Evolutionary conservation across 2,797 vertebrate species (phyloP).

Genomic region (Neostethus bicornis): DNA sequence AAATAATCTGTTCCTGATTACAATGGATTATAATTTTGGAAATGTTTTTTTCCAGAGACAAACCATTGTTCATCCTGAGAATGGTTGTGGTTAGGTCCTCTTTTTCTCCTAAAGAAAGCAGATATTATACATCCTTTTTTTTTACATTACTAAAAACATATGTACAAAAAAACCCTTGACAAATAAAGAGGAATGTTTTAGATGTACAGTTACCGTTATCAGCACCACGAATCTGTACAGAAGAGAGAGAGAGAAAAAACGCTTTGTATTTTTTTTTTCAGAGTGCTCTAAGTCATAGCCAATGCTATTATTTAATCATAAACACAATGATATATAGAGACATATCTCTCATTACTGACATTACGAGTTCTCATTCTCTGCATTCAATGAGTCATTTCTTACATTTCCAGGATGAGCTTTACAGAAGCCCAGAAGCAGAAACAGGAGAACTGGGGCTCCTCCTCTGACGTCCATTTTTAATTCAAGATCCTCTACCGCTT

Average conservation of each 20-base stretch:
- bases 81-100: constrained; percentile 45
- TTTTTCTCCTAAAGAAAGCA: constrained; percentile 7
- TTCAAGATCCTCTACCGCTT: constrained; percentile 1
- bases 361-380: rapidly evolving
- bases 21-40: background rate
- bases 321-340: background rate
- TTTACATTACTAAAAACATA: background rate
- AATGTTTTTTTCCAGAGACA: constrained; percentile 2
- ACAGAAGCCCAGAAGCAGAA: constrained; percentile 50
- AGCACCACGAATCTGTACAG: constrained; percentile 17
- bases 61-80: constrained; percentile 67
- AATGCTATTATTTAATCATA: background rate
- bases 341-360: background rate
- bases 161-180: background rate
- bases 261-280: background rate
- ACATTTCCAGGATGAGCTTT: constrained; percentile 23
- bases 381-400: constrained; percentile 18
- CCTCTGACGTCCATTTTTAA: constrained; percentile 30
- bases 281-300: background rate
- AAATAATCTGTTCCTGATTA: background rate
- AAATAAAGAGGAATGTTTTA: background rate
- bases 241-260: background rate
- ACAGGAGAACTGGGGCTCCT: constrained; percentile 18
- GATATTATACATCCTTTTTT: background rate
- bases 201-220: constrained; percentile 27